Evolutionary conservation across 2,797 vertebrate species (phyloP), one percentile per base, ranked within the genome.

Genomic region (Enteromius paludinosus): DNA sequence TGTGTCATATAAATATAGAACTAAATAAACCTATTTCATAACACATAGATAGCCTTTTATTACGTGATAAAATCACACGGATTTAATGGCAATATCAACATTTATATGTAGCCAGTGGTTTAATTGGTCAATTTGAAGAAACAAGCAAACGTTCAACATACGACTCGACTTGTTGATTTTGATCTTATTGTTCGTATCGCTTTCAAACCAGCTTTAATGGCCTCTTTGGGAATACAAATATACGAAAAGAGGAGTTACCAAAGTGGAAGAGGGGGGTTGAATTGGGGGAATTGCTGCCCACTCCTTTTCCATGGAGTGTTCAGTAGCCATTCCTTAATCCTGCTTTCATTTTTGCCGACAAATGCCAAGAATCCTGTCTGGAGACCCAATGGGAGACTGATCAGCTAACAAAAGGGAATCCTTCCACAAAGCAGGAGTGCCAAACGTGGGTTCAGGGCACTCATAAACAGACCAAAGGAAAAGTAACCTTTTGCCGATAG

Each of bases 141-240:
- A 80, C 30, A 64, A 49, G 35, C 45, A 81, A 74, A 56, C 61
- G 33, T 68, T 74, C 33, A 66, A 45, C 23, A 66, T 66, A 61
- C 20, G 15, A 61, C 65, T 77, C 41, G 54, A 83, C 79, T 90
- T 86, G 86, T 78, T 88, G 89, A 84, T 90, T 90, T 92, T 90
- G 79, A 84, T 86, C 93, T 91, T 90, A 84, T 90, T 90, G 91
- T 89, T 90, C 86, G 90, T 91, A 86, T 89, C 92, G 91, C 88
- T 90, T 92, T 90, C 91, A 90, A 90, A 92, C 65, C 90, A 85
- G 91, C 91, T 91, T 96, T 94, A 95, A 91, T 93, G 90, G 93
- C 89, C 94, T 95, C 95, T 97, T 95, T 96, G 96, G 94, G 94
- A 97, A 97, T 96, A 97, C 96, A 97, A 97, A 97, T 94, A 97